phyloP scores from a whole-genome alignment of 2,797 vertebrate genomes.

The Tadarida brasiliensis region DNA sequence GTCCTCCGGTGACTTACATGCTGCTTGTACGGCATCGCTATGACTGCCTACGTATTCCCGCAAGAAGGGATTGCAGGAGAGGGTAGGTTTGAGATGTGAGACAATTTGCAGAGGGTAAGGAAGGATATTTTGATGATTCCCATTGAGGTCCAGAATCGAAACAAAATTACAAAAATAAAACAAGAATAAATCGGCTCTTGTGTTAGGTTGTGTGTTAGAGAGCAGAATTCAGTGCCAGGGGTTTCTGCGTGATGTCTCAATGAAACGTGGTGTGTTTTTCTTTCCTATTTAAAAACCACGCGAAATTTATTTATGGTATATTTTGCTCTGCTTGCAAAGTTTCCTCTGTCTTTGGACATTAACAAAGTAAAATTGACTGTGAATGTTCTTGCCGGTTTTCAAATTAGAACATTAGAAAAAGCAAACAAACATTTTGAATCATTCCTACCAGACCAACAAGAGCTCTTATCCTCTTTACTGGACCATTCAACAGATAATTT shows the following conservation, averaged over 20 bases:
- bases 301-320: background rate
- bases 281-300: background rate
- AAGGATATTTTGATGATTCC: constrained; percentile 28
- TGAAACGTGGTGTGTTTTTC: background rate
- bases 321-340: constrained; percentile 18
- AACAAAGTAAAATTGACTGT: background rate
- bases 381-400: constrained; percentile 23
- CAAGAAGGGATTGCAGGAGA: background rate
- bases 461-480: background rate
- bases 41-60: background rate
- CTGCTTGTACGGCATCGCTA: background rate
- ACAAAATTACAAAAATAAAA: constrained; percentile 47
- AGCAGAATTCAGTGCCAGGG: background rate
- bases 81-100: background rate
- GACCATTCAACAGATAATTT: background rate
- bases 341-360: background rate
- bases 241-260: background rate
- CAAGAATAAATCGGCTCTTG: background rate
- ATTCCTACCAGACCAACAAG: background rate
- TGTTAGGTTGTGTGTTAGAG: background rate
- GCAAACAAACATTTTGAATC: background rate
- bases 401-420: background rate
- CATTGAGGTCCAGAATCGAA: background rate
- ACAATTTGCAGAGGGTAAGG: background rate
- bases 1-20: constrained; percentile 36